Conservation (phyloP, 2,797 vertebrate genomes). For the Notamacropus eugenii region DNA sequence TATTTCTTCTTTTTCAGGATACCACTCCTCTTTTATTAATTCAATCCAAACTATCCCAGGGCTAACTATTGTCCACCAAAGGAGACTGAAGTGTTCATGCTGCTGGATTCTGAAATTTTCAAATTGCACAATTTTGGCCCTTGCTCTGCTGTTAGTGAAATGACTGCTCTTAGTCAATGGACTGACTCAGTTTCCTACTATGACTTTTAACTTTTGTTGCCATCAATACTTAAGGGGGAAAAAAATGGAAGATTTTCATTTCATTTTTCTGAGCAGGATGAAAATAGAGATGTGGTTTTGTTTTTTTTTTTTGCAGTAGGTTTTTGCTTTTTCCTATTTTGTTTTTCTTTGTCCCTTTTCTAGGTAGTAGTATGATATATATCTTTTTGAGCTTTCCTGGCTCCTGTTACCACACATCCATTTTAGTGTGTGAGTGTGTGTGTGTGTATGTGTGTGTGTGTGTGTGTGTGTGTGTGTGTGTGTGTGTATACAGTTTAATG, state of each 20-base stretch:
- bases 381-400: too few relatives aligned
- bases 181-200: conserved; percentile 24
- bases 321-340: background rate
- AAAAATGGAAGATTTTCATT: background rate
- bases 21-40: conserved; percentile 14
- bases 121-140: conserved; percentile 35
- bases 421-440: too few relatives aligned
- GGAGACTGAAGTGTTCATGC: conserved; percentile 44
- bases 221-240: conserved; percentile 22
- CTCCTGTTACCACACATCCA: too few relatives aligned
- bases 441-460: too few relatives aligned
- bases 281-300: background rate
- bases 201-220: conserved; percentile 29
- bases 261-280: background rate
- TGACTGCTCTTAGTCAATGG: conserved; percentile 21
- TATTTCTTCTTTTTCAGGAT: conserved; percentile 26
- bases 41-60: conserved; percentile 23
- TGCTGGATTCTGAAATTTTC: conserved; percentile 64
- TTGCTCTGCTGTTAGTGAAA: conserved; percentile 27
- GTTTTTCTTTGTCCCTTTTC: background rate
- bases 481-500: background rate
- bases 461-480: too few relatives aligned
- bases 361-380: background rate
- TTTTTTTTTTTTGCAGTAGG: background rate
- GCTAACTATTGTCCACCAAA: conserved; percentile 22